Base-by-base conservation (phyloP, 1,140 invertebrate species). In the Linepithema humile region DNA sequence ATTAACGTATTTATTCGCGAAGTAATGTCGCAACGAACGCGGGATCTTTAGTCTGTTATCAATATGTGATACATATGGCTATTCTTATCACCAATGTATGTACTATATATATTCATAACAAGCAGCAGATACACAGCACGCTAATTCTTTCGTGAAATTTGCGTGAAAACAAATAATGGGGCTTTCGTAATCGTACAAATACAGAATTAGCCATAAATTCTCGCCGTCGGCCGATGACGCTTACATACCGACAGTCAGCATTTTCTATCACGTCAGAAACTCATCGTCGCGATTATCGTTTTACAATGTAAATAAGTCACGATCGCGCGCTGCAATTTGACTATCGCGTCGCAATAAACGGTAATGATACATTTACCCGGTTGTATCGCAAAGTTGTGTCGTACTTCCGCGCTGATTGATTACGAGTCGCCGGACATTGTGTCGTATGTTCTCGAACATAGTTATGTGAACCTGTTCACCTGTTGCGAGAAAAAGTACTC, bases 381-480 rank as follows among this genome's bases (percentile, higher is more conserved):
- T 29, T 69, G 23, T 69, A n/a, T n/a, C 15, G 62, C 9, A 70
- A 78, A 78, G 17, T 80, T 80, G 53, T 55, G 17, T 38, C 23
- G 32, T 50, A 23, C 23, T 65, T 77, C 15, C 7, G 23, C 17
- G 26, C 45, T 80, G 70, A 80, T 43, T 10, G 64, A 55, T 80
- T 70, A 35, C 4, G 12, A 78, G 9, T 6, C n/a, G 40, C n/a
- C 29, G 32, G 35, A 70, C n/a, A 69, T 45, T 45, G 32, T 35
- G 9, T 48, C 43, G 10, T 45, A 45, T 40, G 6, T 55, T 77
- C 75, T 78, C 17, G 62, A 55, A 65, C 60, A 15, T 80, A 55
- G 35, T 69, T 69, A 20, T 70, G 75, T 12, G 75, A 80, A 80
- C 32, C 55, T 55, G n/a, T 80, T 55, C 75, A 80, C 48, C 64